Percentiles rank a stretch among this genome's conserved stretches.
phyloP scores from a whole-genome alignment of 2,113 vertebrate genomes.

The Sialia sialis region DNA sequence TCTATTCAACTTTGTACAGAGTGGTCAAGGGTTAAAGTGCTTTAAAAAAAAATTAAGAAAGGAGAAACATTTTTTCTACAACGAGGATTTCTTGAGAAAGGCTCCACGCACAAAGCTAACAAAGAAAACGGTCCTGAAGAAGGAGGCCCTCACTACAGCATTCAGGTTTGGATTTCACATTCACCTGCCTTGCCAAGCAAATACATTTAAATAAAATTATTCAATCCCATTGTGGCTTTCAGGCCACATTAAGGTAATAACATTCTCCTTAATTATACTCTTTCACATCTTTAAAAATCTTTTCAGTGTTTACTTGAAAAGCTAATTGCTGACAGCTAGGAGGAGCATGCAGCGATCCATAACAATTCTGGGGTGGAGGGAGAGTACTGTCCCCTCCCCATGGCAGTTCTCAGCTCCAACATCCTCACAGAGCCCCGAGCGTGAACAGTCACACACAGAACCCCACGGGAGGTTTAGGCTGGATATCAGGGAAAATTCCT shows the following conservation, averaged over 20 bases:
- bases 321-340: not conserved
- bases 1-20: not conserved
- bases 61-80: not conserved
- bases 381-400: not conserved
- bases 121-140: not conserved
- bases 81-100: not conserved
- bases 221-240: not conserved
- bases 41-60: not conserved
- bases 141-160: not conserved
- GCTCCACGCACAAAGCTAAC: not conserved
- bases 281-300: not conserved
- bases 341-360: not conserved
- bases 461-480: not conserved
- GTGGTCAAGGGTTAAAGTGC: not conserved
- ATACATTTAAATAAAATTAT: not conserved
- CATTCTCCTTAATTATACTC: not conserved
- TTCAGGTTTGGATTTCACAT: not conserved
- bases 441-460: not conserved
- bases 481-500: not conserved
- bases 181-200: not conserved
- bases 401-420: rapidly evolving
- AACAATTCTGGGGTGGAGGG: not conserved
- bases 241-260: not conserved
- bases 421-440: rapidly evolving
- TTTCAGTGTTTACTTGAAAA: not conserved